Conservation (phyloP, 2,888 invertebrate genomes). For the Sminthurinus aureus region DNA sequence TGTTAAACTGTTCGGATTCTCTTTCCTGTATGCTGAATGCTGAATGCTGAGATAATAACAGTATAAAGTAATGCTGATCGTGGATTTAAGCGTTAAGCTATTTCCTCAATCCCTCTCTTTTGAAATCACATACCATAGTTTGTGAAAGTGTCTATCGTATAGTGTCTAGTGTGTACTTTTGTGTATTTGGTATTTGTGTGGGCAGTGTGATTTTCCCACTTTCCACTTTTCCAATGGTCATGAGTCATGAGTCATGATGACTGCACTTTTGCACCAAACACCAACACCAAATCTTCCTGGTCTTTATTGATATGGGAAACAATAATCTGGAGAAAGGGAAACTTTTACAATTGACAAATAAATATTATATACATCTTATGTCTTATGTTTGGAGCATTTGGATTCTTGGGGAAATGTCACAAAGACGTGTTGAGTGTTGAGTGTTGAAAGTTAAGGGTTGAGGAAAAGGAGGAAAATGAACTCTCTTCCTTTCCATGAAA, state of each 20-base stretch:
- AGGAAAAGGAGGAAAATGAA: too few relatives aligned
- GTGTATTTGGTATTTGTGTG: background rate
- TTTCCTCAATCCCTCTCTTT: background rate
- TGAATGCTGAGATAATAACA: background rate
- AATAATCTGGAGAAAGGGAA: slow-evolving; percentile 21
- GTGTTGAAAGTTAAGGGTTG: too few relatives aligned
- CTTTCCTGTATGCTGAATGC: too few relatives aligned
- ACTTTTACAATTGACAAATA: slow-evolving; percentile 22
- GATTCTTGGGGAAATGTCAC: too few relatives aligned
- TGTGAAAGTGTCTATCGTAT: too few relatives aligned
- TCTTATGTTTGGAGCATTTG: background rate
- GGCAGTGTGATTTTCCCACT: background rate
- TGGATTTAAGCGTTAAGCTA: background rate
- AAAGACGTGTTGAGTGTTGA: too few relatives aligned
- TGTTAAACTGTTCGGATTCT: too few relatives aligned
- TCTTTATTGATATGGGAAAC: slow-evolving; percentile 31
- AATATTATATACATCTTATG: background rate
- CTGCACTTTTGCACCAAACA: too few relatives aligned
- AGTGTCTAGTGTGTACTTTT: too few relatives aligned
- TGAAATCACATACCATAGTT: background rate
- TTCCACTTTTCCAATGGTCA: background rate
- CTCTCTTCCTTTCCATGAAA: too few relatives aligned
- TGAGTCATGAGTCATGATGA: too few relatives aligned
- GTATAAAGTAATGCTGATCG: background rate
- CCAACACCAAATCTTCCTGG: background rate